Percentiles rank a stretch among this genome's conserved stretches.
phyloP scores from a whole-genome alignment of 2,113 vertebrate species.

The Vanacampus margaritifer region DNA sequence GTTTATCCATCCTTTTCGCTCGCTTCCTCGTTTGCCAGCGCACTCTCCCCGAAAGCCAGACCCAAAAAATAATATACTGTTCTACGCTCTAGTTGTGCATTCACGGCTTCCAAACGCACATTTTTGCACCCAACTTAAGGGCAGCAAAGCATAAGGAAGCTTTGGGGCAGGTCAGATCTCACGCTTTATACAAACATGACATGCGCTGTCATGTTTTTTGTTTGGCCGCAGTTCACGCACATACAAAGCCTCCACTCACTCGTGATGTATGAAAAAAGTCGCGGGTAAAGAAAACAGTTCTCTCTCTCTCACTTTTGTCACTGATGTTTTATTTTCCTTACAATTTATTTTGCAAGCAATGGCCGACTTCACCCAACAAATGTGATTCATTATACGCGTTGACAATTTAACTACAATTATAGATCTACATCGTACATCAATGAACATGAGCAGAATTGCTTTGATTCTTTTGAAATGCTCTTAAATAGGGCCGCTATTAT shows the following conservation, averaged over 20 bases:
- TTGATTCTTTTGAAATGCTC: too few species aligned
- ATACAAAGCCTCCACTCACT: neutral
- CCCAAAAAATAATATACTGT: constrained; percentile 24
- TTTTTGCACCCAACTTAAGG: constrained; percentile 4
- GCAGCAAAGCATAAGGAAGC: neutral
- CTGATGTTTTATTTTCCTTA: neutral
- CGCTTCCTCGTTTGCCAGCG: neutral
- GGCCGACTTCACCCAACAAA: neutral
- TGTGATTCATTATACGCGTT: neutral
- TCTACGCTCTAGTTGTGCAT: constrained; percentile 7
- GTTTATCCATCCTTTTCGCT: constrained; percentile 42
- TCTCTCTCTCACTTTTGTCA: neutral
- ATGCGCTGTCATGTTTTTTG: neutral
- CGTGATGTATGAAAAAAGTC: neutral
- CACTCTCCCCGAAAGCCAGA: neutral
- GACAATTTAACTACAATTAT: neutral
- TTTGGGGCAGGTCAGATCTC: neutral
- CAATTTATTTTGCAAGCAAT: neutral
- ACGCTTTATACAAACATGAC: neutral
- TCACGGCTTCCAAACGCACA: neutral
- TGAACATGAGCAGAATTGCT: neutral
- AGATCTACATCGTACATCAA: neutral
- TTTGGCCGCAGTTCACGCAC: neutral
- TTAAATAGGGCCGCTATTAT: too few species aligned
- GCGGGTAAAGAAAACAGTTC: neutral